phyloP scores from a whole-genome alignment of 53 echinoderm and acorn worm species.

The Zoroaster sp. region DNA sequence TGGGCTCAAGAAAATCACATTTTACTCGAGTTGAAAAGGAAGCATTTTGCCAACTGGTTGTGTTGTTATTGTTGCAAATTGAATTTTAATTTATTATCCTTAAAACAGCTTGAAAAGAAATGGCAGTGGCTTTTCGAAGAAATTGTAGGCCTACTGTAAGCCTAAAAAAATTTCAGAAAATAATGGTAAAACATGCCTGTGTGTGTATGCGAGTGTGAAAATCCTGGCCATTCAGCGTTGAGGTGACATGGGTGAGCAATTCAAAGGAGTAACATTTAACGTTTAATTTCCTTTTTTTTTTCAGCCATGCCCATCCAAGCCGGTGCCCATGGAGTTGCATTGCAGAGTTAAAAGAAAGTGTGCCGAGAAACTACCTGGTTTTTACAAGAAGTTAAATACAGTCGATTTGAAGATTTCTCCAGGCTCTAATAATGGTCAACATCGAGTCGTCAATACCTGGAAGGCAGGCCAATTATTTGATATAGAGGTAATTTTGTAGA shows the following conservation, averaged over 20 bases:
- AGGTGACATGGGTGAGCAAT: neutral
- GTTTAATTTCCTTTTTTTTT: neutral
- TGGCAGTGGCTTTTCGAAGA: too few species aligned
- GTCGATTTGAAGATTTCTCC: neutral
- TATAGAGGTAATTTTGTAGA: neutral
- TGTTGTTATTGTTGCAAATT: neutral
- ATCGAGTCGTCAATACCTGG: neutral
- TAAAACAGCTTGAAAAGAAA: too few species aligned
- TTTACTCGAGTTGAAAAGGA: neutral
- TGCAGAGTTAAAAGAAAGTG: neutral
- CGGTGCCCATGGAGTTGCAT: too few species aligned
- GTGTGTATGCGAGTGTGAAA: too few species aligned
- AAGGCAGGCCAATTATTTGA: neutral
- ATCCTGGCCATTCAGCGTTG: too few species aligned
- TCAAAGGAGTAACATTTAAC: neutral
- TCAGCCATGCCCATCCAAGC: neutral
- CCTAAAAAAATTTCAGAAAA: too few species aligned
- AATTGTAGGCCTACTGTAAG: too few species aligned
- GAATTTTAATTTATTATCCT: too few species aligned
- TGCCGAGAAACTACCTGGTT: neutral
- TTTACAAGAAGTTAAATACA: neutral
- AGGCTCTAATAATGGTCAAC: neutral
- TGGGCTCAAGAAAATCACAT: neutral
- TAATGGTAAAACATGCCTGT: too few species aligned
- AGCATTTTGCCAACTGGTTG: neutral